Conservation (phyloP, 2,113 vertebrate species). For the Siniperca chuatsi region DNA sequence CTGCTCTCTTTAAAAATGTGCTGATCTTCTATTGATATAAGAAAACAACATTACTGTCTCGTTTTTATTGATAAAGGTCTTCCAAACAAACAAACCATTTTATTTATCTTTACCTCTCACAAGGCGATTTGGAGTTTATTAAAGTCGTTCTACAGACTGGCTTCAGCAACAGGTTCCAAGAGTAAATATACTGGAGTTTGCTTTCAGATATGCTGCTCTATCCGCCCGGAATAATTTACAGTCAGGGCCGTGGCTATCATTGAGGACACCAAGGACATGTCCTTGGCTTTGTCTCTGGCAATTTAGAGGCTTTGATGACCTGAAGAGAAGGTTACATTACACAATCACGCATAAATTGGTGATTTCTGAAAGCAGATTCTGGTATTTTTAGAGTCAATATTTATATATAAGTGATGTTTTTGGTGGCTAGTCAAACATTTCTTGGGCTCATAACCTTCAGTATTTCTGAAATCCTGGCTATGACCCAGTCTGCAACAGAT, state of each 20-base stretch:
- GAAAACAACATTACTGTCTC: background rate
- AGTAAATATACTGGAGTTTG: background rate
- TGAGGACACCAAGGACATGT: background rate
- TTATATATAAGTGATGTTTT: background rate
- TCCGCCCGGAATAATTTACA: slow-evolving; percentile 6
- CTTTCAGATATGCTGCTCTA: slow-evolving; percentile 1
- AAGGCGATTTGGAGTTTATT: background rate
- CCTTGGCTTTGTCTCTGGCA: background rate
- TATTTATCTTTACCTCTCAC: background rate
- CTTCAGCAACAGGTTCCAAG: background rate
- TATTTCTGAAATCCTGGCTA: background rate
- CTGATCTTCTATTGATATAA: background rate
- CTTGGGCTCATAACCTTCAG: background rate
- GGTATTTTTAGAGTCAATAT: background rate
- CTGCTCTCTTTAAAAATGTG: background rate
- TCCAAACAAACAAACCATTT: background rate
- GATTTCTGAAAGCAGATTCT: background rate
- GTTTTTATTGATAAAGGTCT: background rate
- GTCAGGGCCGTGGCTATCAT: background rate
- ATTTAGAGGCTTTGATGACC: background rate
- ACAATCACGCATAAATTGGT: background rate
- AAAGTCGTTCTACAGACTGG: background rate
- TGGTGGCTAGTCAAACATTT: background rate
- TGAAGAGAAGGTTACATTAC: background rate
- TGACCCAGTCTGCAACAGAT: too few relatives aligned